Base-by-base conservation (phyloP, 2,113 vertebrate species). In the Misgurnus mizolepis region DNA sequence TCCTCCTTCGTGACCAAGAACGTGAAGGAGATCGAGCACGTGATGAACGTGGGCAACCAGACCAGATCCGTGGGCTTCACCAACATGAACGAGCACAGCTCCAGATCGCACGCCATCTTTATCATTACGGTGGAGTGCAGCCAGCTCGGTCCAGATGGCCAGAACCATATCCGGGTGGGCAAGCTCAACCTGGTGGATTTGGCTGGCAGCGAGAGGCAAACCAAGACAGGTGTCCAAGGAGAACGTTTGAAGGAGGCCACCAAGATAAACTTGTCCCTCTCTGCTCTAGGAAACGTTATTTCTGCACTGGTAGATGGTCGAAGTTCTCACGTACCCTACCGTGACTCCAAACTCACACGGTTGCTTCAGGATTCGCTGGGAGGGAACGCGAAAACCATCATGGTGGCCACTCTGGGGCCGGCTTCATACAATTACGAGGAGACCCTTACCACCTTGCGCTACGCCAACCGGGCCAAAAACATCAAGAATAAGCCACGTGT, bases 1-100 rank as follows among this genome's bases (percentile, higher is more conserved):
- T 98, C 97, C 0, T 98, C 97, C 0, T 98, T 97, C 6, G 98
- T 99, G 66, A 98, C 97, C 76, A 99, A 99, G 88, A 99, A 97
- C 49, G 95, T 98, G 80, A 96, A 97, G 87, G 98, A 99, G 90
- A 98, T 99, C 0, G 96, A 98, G 83, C 97, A 99, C 5, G 95
- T 98, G 76, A 96, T 98, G 96, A 97, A 97, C 78, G 91, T 97
- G 83, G 98, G 98, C 2, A 98, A 97, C 92, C 97, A 97, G 89
- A 89, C 94, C 0, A 91, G 98, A 10, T 94, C 96, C 0, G 95
- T 98, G 22, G 97, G 95, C 70, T 95, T 93, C 62, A 99, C 98
- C 2, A 95, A 98, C 91, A 97, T 99, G 96, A 99, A 99, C 5
- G 96, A 98, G 86, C 93, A 93, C 93, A 99, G 97, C 76, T 99